These are phyloP conservation scores for Burhinus oedicnemus DNA, from an alignment of 2,113 vertebrate species.

Conservation along the genomic window DNA sequence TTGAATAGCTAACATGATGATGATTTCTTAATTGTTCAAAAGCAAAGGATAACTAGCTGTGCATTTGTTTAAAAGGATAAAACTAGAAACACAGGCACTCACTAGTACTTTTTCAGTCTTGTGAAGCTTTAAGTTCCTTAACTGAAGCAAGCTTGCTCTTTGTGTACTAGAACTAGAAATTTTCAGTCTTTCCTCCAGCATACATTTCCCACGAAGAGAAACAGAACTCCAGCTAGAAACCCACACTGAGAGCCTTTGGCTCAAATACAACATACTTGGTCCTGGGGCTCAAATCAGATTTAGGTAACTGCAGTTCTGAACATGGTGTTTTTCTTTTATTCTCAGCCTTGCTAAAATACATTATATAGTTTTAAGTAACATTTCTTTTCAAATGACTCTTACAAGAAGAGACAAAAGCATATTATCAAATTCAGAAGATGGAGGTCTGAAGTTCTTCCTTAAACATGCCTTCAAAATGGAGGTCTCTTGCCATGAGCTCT, in stretches of 20 bases:
- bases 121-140: not conserved
- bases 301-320: slow-evolving; percentile 27
- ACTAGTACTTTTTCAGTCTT: not conserved
- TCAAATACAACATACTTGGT: not conserved
- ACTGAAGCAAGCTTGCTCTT: not conserved
- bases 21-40: not conserved
- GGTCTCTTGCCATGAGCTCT: slow-evolving; percentile 94
- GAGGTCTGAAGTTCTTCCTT: slow-evolving; percentile 94
- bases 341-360: slow-evolving; percentile 64
- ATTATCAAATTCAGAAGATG: slow-evolving; percentile 82
- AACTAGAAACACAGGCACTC: not conserved
- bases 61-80: not conserved
- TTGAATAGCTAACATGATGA: not conserved
- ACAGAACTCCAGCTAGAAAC: not conserved
- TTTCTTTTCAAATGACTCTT: slow-evolving; percentile 27
- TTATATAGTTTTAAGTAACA: slow-evolving; percentile 45
- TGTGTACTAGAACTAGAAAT: not conserved
- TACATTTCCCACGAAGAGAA: not conserved
- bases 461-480: slow-evolving; percentile 97
- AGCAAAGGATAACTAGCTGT: not conserved
- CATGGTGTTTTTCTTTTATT: slow-evolving; percentile 57
- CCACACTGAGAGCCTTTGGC: not conserved
- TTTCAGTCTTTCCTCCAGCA: not conserved
- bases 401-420: slow-evolving; percentile 20
- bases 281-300: not conserved